A percentile compares a stretch with the other conserved stretches of the same genome.
phyloP scores from a whole-genome alignment of 2,888 invertebrate species.

The Caenorhabditis sp. region DNA sequence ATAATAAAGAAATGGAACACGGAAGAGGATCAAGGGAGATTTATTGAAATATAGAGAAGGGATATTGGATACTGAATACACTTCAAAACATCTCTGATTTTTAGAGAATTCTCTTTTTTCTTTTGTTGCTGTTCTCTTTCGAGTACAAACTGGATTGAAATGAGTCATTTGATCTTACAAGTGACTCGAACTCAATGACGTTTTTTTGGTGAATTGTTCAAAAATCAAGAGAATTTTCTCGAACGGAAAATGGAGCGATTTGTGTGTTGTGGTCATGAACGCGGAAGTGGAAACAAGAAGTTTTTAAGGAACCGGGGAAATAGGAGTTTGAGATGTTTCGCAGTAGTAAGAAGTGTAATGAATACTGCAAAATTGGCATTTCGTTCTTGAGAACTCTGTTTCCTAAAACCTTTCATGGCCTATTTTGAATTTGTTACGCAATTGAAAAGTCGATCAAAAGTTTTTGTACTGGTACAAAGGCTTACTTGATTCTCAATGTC shows the following conservation, averaged over 20 bases:
- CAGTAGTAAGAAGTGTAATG: too few species aligned
- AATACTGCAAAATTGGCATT: too few species aligned
- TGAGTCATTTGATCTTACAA: slow-evolving; percentile 37
- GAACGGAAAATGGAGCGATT: slow-evolving; percentile 1
- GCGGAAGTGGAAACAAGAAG: not conserved
- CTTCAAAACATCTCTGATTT: slow-evolving; percentile 3
- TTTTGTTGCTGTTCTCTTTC: slow-evolving; percentile 19
- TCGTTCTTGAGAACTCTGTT: too few species aligned
- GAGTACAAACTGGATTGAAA: slow-evolving; percentile 15
- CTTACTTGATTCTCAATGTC: too few species aligned
- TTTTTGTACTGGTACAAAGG: too few species aligned
- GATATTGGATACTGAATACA: slow-evolving; percentile 31
- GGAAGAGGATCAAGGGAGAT: slow-evolving; percentile 10
- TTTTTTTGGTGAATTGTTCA: slow-evolving; percentile 12
- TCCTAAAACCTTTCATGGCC: too few species aligned
- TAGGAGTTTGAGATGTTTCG: too few species aligned
- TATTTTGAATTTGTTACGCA: too few species aligned
- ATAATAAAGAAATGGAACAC: slow-evolving; percentile 27
- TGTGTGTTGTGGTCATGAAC: not conserved
- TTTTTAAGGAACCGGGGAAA: too few species aligned
- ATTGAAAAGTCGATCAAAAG: too few species aligned
- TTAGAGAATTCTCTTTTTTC: not conserved
- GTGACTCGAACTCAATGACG: slow-evolving; percentile 7
- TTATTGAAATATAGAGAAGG: slow-evolving; percentile 8
- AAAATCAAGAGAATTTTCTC: slow-evolving; percentile 31